Base-by-base conservation (phyloP, 1,140 invertebrate genomes). In the Cephus cinctus region DNA sequence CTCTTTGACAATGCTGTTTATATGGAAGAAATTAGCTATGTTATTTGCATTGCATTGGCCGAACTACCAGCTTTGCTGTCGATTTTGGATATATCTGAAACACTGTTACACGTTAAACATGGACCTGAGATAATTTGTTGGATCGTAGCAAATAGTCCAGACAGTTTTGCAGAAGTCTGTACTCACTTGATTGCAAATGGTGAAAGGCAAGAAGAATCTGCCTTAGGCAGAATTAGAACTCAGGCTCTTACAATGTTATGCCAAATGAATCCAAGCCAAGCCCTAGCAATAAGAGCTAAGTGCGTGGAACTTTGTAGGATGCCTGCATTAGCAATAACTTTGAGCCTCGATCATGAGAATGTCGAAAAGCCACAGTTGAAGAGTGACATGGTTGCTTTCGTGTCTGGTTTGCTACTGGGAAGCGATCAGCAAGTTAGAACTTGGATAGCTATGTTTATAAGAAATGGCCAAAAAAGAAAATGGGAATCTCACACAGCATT, bases 1-100 rank as follows among this genome's bases (percentile, higher is more conserved):
- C 75, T 98, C 18, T 96, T 98, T 78, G 94, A 98, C 63, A 94
- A 94, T 79, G 86, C 89, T 54, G 92, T 98, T 1, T 98, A 97
- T 65, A 80, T 96, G 47, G 94, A 96, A 69, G 95, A 98, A 77
- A 89, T 98, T 23, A 89, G 91, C 43, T 94, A 98, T 80, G 92
- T 96, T 0, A 85, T 98, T 11, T 96, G 91, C 69, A 96, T 98
- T 58, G 93, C 92, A 19, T 75, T 95, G 27, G 89, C 90, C 8
- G 95, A 98, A 75, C 74, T 98, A 22, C 94, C 95, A 6, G 88
- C 89, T 36, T 77, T 96, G 4, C 72, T 98, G 1, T 92, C 89
- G 20, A 86, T 96, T 36, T 78, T 86, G 43, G 92, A 94, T 51
- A 83, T 91, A 34, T 78, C 83, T 1, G 94, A 98, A 78, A 90